Conservation (phyloP, 2,797 vertebrate genomes). For the Alca torda region DNA sequence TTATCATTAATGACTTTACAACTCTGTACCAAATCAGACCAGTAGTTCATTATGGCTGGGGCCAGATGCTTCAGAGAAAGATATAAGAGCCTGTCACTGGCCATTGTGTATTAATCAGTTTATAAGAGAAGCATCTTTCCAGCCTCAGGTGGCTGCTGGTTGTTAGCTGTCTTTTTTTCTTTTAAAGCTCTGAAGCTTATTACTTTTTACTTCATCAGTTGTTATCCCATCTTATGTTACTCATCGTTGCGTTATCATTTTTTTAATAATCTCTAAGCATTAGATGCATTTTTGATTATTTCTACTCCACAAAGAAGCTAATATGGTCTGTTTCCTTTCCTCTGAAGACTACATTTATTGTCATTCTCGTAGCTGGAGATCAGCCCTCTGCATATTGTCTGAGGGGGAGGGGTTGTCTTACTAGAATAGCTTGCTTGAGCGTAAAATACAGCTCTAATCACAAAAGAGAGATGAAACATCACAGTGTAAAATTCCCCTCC, state of each 20-base stretch:
- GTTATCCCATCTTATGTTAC: background rate
- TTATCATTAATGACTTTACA: conserved; percentile 50
- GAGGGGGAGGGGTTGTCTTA: conserved; percentile 22
- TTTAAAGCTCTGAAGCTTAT: conserved; percentile 9
- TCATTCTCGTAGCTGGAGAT: conserved; percentile 17
- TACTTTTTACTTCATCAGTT: background rate
- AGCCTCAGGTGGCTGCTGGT: conserved; percentile 49
- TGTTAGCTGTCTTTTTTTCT: conserved; percentile 4
- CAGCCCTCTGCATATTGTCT: conserved; percentile 39
- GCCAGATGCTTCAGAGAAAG: conserved; percentile 54
- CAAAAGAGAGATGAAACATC: conserved; percentile 40
- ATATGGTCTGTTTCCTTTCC: background rate
- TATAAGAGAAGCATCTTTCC: conserved; percentile 20
- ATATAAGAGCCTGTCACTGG: conserved; percentile 17
- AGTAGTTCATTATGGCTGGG: conserved; percentile 25
- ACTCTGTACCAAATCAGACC: background rate
- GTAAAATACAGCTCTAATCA: conserved; percentile 44
- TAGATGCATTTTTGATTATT: background rate
- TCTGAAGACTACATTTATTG: background rate
- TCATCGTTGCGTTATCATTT: background rate
- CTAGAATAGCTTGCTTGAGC: conserved; percentile 50
- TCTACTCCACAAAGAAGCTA: background rate
- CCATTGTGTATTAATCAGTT: conserved; percentile 54
- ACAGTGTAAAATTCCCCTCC: background rate
- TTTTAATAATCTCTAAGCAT: background rate